Evolutionary conservation across 2,113 vertebrate species (phyloP), one percentile per base, ranked within the genome.

Genomic region (Mus spicilegus): DNA sequence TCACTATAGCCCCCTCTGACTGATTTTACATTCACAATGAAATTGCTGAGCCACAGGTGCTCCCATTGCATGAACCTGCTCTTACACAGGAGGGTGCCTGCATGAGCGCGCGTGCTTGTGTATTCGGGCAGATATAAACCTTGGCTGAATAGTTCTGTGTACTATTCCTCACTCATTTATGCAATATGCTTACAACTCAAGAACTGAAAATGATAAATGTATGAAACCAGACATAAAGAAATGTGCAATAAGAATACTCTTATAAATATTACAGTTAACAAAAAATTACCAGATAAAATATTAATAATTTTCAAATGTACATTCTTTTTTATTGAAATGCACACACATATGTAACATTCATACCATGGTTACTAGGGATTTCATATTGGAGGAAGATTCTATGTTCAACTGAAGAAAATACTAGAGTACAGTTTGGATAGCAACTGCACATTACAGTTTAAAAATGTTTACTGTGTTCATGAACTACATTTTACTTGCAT

Each of bases 21-120:
- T 56, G 49, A 65, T 92, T 93, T 89, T 88, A 19, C 11, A 30
- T 76, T 87, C 70, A 87, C 19, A 90, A 91, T n/a, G 54, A 39
- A 39, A 82, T 49, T 22, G 69, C 26, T 20, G 5, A 90, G 6
- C 26, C 56, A 2, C 46, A n/a, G 51, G 49, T 24, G n/a, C 39
- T 1, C 17, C 61, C 91, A 19, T 46, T 91, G 22, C 46, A 30
- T 2, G 42, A 78, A 26, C 1, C 30, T 22, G 20, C 12, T 87
- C 39, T 36, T 30, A 42, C 3, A 61, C 9, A 12, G 20, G 1
- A 84, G 26, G 30, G 33, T 30, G 6, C 4, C 39, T 42, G 22
- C 8, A 42, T 1, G 17, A 58, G 54, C 8, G 24, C 11, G 2
- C 30, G 1, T 17, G 39, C 22, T 84, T 46, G 0, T 0, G 28